These are phyloP conservation scores for Tanytarsus gracilentus DNA, from an alignment of 2,888 invertebrate species.

Conservation along the genomic window DNA sequence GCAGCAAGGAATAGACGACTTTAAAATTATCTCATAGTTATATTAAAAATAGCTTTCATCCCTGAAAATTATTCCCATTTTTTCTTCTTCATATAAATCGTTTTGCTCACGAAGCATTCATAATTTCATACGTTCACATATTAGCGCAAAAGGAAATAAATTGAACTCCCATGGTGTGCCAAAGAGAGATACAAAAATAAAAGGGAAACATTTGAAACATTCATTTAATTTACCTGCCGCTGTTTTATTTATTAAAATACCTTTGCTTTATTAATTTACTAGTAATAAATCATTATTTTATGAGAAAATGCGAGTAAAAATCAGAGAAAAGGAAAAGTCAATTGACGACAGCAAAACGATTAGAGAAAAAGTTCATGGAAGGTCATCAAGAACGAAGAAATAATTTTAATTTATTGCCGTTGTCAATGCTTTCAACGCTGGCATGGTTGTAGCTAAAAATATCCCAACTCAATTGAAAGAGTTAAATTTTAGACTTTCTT, in stretches of 20 bases:
- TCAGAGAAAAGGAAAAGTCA: neutral
- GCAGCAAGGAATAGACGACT: too few relatives aligned
- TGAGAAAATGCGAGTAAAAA: neutral
- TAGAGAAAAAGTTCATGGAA: neutral
- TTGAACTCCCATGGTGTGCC: slow-evolving; percentile 7
- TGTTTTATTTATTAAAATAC: slow-evolving; percentile 24
- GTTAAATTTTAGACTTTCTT: too few relatives aligned
- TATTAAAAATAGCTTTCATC: too few relatives aligned
- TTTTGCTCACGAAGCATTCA: too few relatives aligned
- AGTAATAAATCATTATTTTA: slow-evolving; percentile 22
- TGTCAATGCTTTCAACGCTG: neutral
- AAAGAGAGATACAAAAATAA: neutral
- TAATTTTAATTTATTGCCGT: neutral
- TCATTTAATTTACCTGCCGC: slow-evolving; percentile 28
- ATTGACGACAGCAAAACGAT: neutral
- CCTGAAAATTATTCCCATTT: neutral
- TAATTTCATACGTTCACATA: too few relatives aligned
- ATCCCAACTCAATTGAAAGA: too few relatives aligned
- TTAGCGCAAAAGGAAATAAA: neutral
- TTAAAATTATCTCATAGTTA: too few relatives aligned
- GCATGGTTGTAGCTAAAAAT: too few relatives aligned
- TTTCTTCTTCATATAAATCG: neutral
- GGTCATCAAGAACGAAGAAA: neutral
- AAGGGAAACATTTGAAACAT: neutral
- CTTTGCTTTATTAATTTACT: slow-evolving; percentile 23